These are phyloP conservation scores for Agapornis roseicollis DNA, from an alignment of 2,113 vertebrate genomes.

Conservation along the genomic window DNA sequence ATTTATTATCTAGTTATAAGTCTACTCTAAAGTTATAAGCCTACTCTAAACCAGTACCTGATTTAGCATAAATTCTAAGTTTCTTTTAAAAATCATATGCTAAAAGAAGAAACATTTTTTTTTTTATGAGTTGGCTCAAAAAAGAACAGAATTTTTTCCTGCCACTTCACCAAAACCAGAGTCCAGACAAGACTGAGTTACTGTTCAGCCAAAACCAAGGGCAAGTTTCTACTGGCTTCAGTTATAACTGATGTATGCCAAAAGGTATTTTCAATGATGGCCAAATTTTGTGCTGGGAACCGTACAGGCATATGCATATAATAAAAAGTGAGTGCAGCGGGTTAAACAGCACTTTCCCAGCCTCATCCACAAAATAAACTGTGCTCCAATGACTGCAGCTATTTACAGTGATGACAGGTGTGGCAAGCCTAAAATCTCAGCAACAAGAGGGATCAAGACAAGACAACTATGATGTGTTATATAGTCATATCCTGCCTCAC, in stretches of 20 bases:
- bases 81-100: slow-evolving; percentile 1
- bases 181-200: slow-evolving; percentile 58
- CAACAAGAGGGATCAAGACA: neutral
- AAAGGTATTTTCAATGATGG: slow-evolving; percentile 53
- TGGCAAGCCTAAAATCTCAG: slow-evolving; percentile 4
- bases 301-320: slow-evolving; percentile 32
- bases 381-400: neutral
- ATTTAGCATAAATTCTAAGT: neutral
- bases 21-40: slow-evolving; percentile 4
- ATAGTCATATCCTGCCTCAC: neutral
- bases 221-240: slow-evolving; percentile 66
- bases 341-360: slow-evolving; percentile 40
- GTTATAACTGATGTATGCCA: slow-evolving; percentile 56
- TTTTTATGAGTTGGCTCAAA: slow-evolving; percentile 17
- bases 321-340: slow-evolving; percentile 44
- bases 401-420: neutral
- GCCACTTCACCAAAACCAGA: slow-evolving; percentile 63
- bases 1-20: slow-evolving; percentile 49
- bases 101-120: slow-evolving; percentile 14
- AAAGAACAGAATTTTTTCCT: slow-evolving; percentile 46
- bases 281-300: slow-evolving; percentile 51
- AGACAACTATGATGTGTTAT: neutral
- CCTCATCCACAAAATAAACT: neutral
- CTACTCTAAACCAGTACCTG: neutral
- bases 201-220: slow-evolving; percentile 45